Evolutionary conservation across 1,140 invertebrate genomes (phyloP), one percentile per base, ranked within the genome.

Genomic region (Hycleus phaleratus): DNA sequence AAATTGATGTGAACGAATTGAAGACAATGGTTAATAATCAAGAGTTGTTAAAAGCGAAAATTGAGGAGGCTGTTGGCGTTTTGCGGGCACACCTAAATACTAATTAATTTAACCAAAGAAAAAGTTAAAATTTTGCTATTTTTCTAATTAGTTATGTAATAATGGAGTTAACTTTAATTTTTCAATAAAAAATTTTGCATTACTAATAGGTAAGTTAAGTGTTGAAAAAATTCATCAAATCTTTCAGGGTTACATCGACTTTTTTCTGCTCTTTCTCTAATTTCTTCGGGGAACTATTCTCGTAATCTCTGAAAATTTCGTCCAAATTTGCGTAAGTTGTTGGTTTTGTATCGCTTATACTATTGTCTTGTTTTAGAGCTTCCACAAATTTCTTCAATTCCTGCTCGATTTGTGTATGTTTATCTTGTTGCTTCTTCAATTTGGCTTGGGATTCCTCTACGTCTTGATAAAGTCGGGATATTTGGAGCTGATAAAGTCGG

Each of bases 311-410:
- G 32, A 32, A 32, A 7, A 32, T 32, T 32, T 32, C 32, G 4
- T 32, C 32, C 7, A 32, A 32, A 32, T 32, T 32, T 7, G 4
- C 70, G 66, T 55, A 61, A 66, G 43, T 60, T 64, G 9, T 65
- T 59, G 39, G 58, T 65, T 38, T 67, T 84, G 44, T 56, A 90
- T 87, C 59, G 78, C 78, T 11, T 90, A 68, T 18, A 86, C 85
- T 73, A 7, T 32, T 32, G 9, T 90, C 85, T 46, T 84, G 78
- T 86, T 86, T 90, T 67, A 90, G 87, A 40, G 81, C 79, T 73
- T 91, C 83, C 87, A 91, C 89, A 0, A 90, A 83, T 44, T 77
- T 78, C 72, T 90, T 86, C 60, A 91, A 71, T 68, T 88, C 83
- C 56, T 86, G 78, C 1, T 85, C 86, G 46, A 90, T 79, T 61